phyloP scores from a whole-genome alignment of 2,113 vertebrate genomes.

The Mionectes macconnelli region DNA sequence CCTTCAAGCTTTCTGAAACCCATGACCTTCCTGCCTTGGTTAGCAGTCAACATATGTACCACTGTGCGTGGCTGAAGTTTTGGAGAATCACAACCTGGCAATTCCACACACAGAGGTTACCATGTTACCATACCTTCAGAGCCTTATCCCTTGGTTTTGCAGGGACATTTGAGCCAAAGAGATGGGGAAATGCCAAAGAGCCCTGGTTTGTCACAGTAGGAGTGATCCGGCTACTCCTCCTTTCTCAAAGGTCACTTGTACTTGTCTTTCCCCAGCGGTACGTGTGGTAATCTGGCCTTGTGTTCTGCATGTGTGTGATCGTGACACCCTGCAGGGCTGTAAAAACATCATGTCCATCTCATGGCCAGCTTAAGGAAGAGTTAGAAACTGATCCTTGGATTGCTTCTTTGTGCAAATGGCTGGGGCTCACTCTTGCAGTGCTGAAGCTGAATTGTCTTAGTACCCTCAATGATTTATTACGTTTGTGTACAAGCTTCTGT shows the following conservation, averaged over 20 bases:
- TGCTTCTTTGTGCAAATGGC: background rate
- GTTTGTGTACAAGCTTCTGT: background rate
- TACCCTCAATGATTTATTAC: background rate
- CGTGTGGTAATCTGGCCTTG: background rate
- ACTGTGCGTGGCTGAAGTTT: background rate
- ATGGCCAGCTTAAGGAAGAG: background rate
- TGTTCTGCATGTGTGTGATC: background rate
- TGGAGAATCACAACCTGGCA: background rate
- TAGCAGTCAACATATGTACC: fast-evolving
- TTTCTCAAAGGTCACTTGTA: background rate
- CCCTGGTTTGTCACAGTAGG: background rate
- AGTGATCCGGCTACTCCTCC: background rate
- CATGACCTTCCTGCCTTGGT: background rate
- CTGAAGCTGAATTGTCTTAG: background rate
- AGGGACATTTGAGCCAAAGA: background rate
- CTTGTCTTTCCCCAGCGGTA: background rate
- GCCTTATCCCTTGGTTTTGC: background rate
- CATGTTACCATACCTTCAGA: background rate
- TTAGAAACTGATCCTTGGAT: background rate
- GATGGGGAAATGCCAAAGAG: background rate
- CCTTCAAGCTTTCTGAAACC: background rate
- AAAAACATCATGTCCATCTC: background rate
- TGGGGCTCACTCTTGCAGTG: background rate
- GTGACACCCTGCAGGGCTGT: background rate
- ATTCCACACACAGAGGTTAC: background rate